Percentiles rank a stretch among this genome's conserved stretches.
phyloP scores from a whole-genome alignment of 2,797 vertebrate species.

The Rhinogobio ventralis region DNA sequence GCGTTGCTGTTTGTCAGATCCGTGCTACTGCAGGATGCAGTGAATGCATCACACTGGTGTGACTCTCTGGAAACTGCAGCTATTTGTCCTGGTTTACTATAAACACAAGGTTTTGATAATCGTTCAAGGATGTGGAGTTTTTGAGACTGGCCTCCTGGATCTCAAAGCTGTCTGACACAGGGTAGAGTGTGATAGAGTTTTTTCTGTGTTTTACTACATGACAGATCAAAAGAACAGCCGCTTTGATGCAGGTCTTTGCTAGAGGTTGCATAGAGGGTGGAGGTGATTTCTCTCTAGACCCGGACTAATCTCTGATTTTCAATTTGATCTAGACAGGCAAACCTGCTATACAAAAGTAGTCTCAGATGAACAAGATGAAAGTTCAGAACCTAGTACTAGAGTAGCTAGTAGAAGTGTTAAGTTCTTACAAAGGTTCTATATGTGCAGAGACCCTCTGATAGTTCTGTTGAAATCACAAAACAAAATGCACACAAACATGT shows the following conservation, averaged over 20 bases:
- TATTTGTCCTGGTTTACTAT: conserved; percentile 17
- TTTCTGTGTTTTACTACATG: conserved; percentile 24
- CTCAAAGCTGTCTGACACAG: conserved; percentile 18
- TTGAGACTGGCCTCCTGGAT: background rate
- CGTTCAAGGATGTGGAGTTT: background rate
- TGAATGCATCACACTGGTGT: conserved; percentile 18
- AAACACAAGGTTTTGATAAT: conserved; percentile 12
- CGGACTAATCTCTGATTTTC: background rate
- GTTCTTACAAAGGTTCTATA: background rate
- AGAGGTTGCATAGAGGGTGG: background rate
- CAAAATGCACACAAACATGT: no score
- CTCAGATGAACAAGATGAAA: conserved; percentile 3
- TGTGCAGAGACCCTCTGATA: no score
- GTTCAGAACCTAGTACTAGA: background rate
- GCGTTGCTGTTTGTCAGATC: conserved; percentile 23
- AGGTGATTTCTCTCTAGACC: conserved; percentile 19
- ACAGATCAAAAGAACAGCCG: conserved; percentile 21
- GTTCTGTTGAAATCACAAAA: no score
- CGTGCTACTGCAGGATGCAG: background rate
- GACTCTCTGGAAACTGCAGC: background rate
- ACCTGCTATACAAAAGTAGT: background rate
- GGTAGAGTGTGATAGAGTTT: conserved; percentile 9
- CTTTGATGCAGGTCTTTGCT: conserved; percentile 18
- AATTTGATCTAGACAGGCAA: background rate
- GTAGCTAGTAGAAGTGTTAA: background rate